Percentiles rank a stretch among this genome's conserved stretches.
phyloP scores from a whole-genome alignment of 1,140 invertebrate species.

The Heterodera carotae region DNA sequence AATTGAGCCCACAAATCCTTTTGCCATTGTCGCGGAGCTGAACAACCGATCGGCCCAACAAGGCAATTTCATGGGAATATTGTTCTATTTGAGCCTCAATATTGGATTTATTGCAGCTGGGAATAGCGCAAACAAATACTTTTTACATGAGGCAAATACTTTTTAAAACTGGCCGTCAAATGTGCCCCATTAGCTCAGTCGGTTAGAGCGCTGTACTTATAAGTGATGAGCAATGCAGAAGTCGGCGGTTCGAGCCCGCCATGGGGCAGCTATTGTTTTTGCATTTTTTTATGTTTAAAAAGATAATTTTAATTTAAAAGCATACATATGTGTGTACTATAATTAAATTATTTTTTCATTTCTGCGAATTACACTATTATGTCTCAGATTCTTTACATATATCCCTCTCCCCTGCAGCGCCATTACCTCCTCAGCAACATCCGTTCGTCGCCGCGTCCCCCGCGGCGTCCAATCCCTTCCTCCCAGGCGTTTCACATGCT shows the following conservation, averaged over 20 bases:
- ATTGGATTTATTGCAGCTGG: not conserved
- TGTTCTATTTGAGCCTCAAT: not conserved
- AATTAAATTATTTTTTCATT: no score
- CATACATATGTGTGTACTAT: no score
- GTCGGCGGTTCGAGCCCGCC: slow-evolving; percentile 37
- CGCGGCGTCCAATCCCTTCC: not conserved
- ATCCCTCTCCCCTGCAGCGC: not conserved
- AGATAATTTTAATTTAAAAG: not conserved
- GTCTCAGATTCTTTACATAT: no score
- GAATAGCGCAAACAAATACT: slow-evolving; percentile 12
- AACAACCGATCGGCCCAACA: slow-evolving; percentile 27
- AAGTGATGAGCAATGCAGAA: slow-evolving; percentile 28
- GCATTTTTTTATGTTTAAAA: not conserved
- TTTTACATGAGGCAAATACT: not conserved
- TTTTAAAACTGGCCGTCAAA: not conserved
- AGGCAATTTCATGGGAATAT: not conserved
- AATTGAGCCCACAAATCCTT: slow-evolving; percentile 40
- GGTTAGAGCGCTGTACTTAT: slow-evolving; percentile 41
- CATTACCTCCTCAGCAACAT: not conserved
- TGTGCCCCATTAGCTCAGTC: slow-evolving; percentile 38
- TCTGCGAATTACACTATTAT: no score
- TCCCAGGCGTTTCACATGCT: not conserved
- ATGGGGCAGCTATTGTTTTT: slow-evolving; percentile 28
- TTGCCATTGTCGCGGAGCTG: slow-evolving; percentile 31
- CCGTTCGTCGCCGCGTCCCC: not conserved